Evolutionary conservation across 2,888 invertebrate genomes (phyloP).

Genomic region (Tridacna crocea): DNA sequence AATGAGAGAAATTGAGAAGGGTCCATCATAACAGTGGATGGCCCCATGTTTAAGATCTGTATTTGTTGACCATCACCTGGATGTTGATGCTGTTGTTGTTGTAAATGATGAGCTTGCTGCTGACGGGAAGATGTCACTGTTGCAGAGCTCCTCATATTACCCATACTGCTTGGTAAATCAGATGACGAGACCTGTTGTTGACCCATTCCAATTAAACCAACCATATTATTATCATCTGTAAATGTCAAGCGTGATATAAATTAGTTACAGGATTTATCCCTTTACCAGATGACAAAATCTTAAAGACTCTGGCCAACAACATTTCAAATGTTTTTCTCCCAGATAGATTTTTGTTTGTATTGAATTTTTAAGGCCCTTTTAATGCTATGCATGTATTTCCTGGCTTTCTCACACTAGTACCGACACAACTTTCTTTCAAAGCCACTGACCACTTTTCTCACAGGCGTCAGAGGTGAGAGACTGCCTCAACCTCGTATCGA

Average conservation of each 20-base stretch:
- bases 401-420: too few relatives aligned
- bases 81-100: slow-evolving; percentile 23
- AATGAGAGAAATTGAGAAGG: slow-evolving; percentile 42
- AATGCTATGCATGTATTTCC: too few relatives aligned
- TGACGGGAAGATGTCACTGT: slow-evolving; percentile 22
- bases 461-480: too few relatives aligned
- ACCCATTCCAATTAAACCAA: slow-evolving; percentile 34
- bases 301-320: too few relatives aligned
- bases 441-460: too few relatives aligned
- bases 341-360: too few relatives aligned
- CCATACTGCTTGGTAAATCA: background rate
- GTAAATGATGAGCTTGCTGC: slow-evolving; percentile 5
- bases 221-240: slow-evolving; percentile 33
- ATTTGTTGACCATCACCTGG: slow-evolving; percentile 15
- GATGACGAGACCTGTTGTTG: slow-evolving; percentile 20
- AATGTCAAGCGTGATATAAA: background rate
- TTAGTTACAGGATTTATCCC: background rate
- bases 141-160: background rate
- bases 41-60: slow-evolving; percentile 29
- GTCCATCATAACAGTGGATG: slow-evolving; percentile 44
- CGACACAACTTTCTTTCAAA: too few relatives aligned
- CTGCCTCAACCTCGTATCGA: too few relatives aligned
- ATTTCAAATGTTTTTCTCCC: too few relatives aligned
- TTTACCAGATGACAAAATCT: background rate
- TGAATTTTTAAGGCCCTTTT: too few relatives aligned